A percentile compares a stretch with the other conserved stretches of the same genome.
Conservation (phyloP, 2,113 vertebrate genomes). For the Suricata suricatta region DNA sequence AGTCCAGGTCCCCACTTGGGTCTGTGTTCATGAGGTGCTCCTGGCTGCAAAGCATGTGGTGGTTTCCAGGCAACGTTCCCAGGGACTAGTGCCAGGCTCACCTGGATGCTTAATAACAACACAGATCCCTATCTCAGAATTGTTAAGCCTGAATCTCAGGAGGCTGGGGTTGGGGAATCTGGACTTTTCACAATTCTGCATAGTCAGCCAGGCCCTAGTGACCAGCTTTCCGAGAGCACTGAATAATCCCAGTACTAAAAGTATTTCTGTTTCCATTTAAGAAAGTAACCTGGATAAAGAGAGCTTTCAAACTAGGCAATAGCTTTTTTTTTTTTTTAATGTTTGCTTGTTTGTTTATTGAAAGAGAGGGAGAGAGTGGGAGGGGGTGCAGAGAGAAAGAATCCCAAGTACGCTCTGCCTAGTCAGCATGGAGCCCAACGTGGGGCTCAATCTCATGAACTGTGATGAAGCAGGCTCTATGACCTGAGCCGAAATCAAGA, state of each 20-base stretch:
- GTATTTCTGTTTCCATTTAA: neutral
- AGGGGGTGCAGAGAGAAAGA: too few species aligned
- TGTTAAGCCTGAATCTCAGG: neutral
- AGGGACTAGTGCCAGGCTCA: neutral
- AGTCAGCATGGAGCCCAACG: too few species aligned
- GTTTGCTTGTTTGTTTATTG: too few species aligned
- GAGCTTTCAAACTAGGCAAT: neutral
- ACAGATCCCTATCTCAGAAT: neutral
- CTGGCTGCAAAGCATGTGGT: neutral
- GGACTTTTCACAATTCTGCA: neutral
- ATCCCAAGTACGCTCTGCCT: too few species aligned
- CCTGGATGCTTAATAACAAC: neutral
- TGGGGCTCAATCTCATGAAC: too few species aligned
- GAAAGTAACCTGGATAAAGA: neutral
- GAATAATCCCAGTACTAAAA: neutral
- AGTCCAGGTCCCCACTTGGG: neutral
- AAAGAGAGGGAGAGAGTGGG: too few species aligned
- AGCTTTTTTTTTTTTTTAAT: too few species aligned
- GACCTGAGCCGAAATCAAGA: too few species aligned
- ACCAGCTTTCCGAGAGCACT: neutral
- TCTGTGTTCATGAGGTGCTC: neutral
- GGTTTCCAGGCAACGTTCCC: neutral
- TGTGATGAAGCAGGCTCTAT: too few species aligned
- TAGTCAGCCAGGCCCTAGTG: neutral
- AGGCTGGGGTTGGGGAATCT: neutral